Evolutionary conservation across 2,797 vertebrate genomes (phyloP), one percentile per base, ranked within the genome.

Genomic region (Molossus molossus): DNA sequence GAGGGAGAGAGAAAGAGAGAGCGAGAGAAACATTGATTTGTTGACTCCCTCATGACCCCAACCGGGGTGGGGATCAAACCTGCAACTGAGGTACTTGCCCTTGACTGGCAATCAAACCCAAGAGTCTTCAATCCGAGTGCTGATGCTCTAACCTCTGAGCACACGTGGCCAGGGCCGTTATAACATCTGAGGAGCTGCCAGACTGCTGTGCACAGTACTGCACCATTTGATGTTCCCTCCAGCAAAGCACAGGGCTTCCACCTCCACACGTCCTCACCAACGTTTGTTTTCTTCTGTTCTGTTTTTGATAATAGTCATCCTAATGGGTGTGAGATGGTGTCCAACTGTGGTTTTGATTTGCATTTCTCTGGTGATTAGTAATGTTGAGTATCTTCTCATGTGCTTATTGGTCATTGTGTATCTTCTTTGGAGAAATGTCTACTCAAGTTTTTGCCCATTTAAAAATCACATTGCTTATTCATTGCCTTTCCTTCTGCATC

Each of bases 241-340:
- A 2, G 5, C 58, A 33, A 37, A 14, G 20, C 50, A 17, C 33
- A 0, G 23, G 40, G 1, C 0, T 18, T n/a, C 45, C 27, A 40
- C 53, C 17, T 53, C 15, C 5, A 2, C 14, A 9, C 3, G 6
- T 15, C 29, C 7, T 48, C 0, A 0, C 8, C 21, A 45, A 8
- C 1, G 21, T 57, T 13, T 25, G 40, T 7, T 45, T 6, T 29
- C 53, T 21, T 23, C 65, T 67, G 9, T 37, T 57, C 20, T 18
- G 9, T 55, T 12, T 92, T 45, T 12, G 0, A 5, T 33, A 9
- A 10, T 29, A 64, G 57, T 25, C 5, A 6, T 53, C 25, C 37
- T 64, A 13, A 10, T 33, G 29, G 45, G 27, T 29, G 1, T 23
- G 55, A n/a, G n/a, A 27, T 25, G 1, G 57, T 53, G 2, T 33